A percentile compares a stretch with the other conserved stretches of the same genome.
phyloP scores from a whole-genome alignment of 2,113 vertebrate species.

The Chlamydotis undulata region DNA sequence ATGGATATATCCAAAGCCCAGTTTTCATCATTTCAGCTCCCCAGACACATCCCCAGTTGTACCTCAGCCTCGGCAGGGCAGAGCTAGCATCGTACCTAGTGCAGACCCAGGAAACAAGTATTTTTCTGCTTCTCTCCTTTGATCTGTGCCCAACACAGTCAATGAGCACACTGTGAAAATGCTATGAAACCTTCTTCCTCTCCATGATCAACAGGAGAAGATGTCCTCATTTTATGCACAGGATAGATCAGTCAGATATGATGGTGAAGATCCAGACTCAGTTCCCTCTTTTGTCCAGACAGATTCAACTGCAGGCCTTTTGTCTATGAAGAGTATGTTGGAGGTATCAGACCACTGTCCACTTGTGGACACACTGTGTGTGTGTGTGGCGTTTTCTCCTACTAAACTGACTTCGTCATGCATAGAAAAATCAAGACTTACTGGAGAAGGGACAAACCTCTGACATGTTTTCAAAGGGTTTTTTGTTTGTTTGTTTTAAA shows the following conservation, averaged over 20 bases:
- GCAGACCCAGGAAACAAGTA: not conserved
- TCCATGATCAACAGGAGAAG: not conserved
- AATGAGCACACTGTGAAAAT: rapidly evolving
- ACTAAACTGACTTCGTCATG: not conserved
- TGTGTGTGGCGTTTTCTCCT: not conserved
- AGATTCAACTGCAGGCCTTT: not conserved
- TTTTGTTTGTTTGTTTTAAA: not conserved
- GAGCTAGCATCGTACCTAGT: not conserved
- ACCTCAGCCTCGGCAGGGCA: not conserved
- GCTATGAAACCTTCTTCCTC: not conserved
- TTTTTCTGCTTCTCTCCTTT: not conserved
- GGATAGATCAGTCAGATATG: not conserved
- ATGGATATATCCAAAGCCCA: not conserved
- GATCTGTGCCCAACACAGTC: not conserved
- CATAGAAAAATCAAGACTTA: not conserved
- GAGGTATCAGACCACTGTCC: not conserved
- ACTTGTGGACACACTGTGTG: too few species aligned
- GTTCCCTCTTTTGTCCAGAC: not conserved
- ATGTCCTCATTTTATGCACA: not conserved
- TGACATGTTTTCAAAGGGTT: not conserved
- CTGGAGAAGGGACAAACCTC: not conserved
- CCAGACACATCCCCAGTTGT: rapidly evolving
- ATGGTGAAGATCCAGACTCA: not conserved
- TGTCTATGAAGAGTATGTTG: not conserved
- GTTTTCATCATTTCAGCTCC: not conserved